Percentiles rank a stretch among this genome's conserved stretches.
These are phyloP conservation scores for Lasioglossum zephyrum DNA, from an alignment of 2,888 invertebrate species.

Conservation along the genomic window DNA sequence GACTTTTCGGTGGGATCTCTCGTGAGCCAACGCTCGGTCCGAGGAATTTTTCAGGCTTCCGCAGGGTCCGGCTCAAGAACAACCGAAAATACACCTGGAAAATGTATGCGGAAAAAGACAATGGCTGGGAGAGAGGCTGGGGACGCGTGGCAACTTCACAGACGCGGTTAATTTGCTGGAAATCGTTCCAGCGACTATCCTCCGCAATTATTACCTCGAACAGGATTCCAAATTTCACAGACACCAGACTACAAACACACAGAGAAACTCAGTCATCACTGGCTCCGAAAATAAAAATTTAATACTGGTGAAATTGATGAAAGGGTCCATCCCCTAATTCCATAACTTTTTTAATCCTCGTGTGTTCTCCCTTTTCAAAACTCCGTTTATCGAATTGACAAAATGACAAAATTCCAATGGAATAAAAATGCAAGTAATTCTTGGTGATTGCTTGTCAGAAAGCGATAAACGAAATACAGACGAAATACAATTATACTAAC, in stretches of 20 bases:
- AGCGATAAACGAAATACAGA: background rate
- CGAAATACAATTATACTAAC: background rate
- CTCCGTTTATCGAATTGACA: background rate
- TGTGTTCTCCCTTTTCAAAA: background rate
- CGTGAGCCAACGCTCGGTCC: conserved; percentile 49
- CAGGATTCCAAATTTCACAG: background rate
- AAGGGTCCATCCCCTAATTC: background rate
- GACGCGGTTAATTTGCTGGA: conserved; percentile 29
- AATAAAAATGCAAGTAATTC: no score
- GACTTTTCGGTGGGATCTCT: conserved; percentile 62
- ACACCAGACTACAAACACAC: background rate
- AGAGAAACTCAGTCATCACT: background rate
- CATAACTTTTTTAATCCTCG: background rate
- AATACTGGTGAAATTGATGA: background rate
- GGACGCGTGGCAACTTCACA: conserved; percentile 30
- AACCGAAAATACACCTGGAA: conserved; percentile 47
- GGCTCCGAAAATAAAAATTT: background rate
- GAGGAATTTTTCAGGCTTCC: conserved; percentile 71
- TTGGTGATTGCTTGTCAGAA: background rate
- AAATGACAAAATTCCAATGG: background rate
- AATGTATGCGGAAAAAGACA: conserved; percentile 60
- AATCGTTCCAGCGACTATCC: conserved; percentile 1
- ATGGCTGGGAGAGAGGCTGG: conserved; percentile 25
- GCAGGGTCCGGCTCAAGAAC: conserved; percentile 42
- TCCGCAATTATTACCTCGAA: conserved; percentile 8